phyloP scores from a whole-genome alignment of 2,888 invertebrate species.

The Strigamia transsilvanica region DNA sequence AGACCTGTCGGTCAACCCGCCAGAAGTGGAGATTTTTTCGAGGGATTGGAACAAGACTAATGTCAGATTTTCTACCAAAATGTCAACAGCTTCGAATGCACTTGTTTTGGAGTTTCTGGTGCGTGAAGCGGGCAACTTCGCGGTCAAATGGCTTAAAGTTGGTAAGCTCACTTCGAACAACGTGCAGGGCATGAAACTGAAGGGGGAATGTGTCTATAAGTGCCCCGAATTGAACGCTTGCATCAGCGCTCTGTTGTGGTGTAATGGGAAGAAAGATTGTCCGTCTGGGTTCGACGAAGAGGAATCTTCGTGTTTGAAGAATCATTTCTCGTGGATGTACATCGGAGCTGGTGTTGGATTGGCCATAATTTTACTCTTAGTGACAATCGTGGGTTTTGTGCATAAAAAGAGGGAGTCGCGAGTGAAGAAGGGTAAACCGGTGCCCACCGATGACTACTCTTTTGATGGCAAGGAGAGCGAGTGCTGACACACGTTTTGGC shows the following conservation, averaged over 20 bases:
- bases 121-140: slow-evolving; percentile 76
- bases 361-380: slow-evolving; percentile 54
- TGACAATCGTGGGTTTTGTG: slow-evolving; percentile 55
- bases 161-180: slow-evolving; percentile 66
- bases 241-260: slow-evolving; percentile 80
- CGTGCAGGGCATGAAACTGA: slow-evolving; percentile 58
- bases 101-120: slow-evolving; percentile 80
- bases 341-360: slow-evolving; percentile 57
- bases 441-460: slow-evolving; percentile 56
- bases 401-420: slow-evolving; percentile 55
- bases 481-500: slow-evolving; percentile 53
- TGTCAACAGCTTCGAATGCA: slow-evolving; percentile 67
- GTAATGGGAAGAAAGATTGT: slow-evolving; percentile 80
- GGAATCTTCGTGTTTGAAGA: slow-evolving; percentile 46
- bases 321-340: slow-evolving; percentile 57
- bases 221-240: slow-evolving; percentile 84
- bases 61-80: slow-evolving; percentile 46
- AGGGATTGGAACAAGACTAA: slow-evolving; percentile 72
- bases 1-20: slow-evolving; percentile 65
- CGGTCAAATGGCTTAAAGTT: slow-evolving; percentile 80
- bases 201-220: slow-evolving; percentile 67
- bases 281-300: slow-evolving; percentile 67
- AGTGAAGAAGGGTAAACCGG: slow-evolving; percentile 57
- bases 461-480: slow-evolving; percentile 56
- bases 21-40: slow-evolving; percentile 74